A percentile compares a stretch with the other conserved stretches of the same genome.
These are phyloP conservation scores for Psylliodes chrysocephalus DNA, from an alignment of 2,888 invertebrate species.

Conservation along the genomic window DNA sequence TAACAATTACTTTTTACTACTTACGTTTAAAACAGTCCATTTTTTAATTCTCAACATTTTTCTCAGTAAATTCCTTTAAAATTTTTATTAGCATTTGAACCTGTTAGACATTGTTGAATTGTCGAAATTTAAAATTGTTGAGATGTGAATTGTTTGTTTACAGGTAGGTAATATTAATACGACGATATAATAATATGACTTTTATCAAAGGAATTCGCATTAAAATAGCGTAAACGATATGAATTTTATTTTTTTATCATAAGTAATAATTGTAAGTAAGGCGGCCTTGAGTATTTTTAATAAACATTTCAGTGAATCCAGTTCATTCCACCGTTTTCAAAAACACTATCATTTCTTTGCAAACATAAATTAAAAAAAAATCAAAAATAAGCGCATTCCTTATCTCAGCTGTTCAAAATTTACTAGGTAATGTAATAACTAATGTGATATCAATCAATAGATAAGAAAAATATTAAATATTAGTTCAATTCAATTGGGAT, in stretches of 20 bases:
- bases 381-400: not conserved
- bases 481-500: not conserved
- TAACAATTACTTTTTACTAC: too few relatives aligned
- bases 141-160: not conserved
- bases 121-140: not conserved
- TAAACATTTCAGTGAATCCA: slow-evolving; percentile 1
- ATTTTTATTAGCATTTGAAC: too few relatives aligned
- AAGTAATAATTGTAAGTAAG: not conserved
- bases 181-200: not conserved
- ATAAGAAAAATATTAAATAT: not conserved
- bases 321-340: not conserved
- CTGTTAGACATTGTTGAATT: too few relatives aligned
- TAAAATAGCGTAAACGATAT: not conserved
- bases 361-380: not conserved
- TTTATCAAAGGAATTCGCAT: slow-evolving; percentile 8
- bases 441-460: not conserved
- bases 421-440: not conserved
- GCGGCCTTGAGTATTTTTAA: slow-evolving; percentile 5
- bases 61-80: too few relatives aligned
- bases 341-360: not conserved
- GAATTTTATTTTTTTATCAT: slow-evolving; percentile 2
- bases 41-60: too few relatives aligned
- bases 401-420: not conserved
- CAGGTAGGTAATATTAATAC: too few relatives aligned
- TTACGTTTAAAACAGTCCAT: too few relatives aligned